A percentile compares a stretch with the other conserved stretches of the same genome.
These are phyloP conservation scores for Brachypteracias leptosomus DNA, from an alignment of 2,113 vertebrate genomes.

Conservation along the genomic window DNA sequence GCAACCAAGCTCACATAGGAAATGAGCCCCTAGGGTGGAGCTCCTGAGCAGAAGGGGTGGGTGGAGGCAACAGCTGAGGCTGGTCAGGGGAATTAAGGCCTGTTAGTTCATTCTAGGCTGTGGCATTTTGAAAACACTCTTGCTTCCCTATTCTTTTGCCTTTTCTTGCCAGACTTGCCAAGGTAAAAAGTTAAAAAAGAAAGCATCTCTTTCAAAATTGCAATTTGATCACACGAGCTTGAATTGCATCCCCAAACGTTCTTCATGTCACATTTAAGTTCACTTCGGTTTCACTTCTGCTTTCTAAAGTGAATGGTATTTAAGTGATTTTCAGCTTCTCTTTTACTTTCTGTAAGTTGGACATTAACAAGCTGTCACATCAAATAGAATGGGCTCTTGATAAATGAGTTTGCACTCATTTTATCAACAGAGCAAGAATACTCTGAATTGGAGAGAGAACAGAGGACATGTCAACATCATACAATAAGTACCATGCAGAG, in stretches of 20 bases:
- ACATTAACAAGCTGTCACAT: not conserved
- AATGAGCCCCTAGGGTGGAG: rapidly evolving
- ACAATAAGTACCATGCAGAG: not conserved
- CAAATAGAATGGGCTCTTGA: not conserved
- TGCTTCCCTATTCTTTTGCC: not conserved
- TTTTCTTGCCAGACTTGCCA: not conserved
- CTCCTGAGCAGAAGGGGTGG: not conserved
- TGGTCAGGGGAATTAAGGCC: not conserved
- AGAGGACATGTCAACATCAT: not conserved
- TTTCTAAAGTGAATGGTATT: not conserved
- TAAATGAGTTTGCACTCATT: not conserved
- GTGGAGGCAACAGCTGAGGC: not conserved
- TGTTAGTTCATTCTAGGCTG: not conserved
- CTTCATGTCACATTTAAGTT: not conserved
- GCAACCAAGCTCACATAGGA: rapidly evolving
- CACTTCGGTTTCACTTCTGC: not conserved
- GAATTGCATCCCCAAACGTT: not conserved
- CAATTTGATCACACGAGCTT: not conserved
- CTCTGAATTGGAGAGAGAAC: not conserved
- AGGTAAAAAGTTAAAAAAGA: not conserved
- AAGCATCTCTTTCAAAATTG: not conserved
- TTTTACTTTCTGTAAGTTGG: not conserved
- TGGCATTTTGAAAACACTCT: not conserved
- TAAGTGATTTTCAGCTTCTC: not conserved
- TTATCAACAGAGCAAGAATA: not conserved